Conservation (phyloP, 1,140 invertebrate species). For the Zaprionus africanus region DNA sequence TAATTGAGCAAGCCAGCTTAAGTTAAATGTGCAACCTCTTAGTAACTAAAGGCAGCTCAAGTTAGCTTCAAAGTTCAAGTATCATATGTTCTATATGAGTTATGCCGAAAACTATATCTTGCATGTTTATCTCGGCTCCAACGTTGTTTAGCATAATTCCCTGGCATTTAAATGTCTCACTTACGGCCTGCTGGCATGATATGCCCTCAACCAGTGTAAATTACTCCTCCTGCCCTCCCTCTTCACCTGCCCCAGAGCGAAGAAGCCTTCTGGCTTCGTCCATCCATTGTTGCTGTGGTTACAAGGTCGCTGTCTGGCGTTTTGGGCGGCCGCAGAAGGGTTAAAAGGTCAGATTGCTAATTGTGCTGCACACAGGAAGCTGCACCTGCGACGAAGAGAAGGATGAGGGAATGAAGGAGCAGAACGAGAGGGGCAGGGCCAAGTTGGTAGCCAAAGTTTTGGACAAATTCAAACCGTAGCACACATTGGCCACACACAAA, state of each 20-base stretch:
- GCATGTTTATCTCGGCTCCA: no score
- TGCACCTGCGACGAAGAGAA: not conserved
- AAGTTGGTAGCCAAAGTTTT: conserved; percentile 55
- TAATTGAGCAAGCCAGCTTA: no score
- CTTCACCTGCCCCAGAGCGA: not conserved
- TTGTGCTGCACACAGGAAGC: conserved; percentile 44
- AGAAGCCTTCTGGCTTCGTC: not conserved
- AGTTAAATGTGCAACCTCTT: no score
- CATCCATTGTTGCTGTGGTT: conserved; percentile 70
- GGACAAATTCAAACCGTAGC: conserved; percentile 76
- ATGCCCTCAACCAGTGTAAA: not conserved
- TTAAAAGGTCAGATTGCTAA: conserved; percentile 82
- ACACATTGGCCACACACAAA: conserved; percentile 60
- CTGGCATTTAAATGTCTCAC: conserved; percentile 31
- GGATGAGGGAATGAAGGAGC: not conserved
- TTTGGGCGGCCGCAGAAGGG: conserved; percentile 56
- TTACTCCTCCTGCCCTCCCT: not conserved
- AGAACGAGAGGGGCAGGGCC: not conserved
- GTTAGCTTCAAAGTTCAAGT: no score
- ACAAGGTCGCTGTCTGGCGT: conserved; percentile 68
- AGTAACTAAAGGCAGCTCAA: no score
- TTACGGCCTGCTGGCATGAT: conserved; percentile 14
- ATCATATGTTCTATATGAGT: no score
- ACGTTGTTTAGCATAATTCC: conserved; percentile 23
- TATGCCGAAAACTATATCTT: no score